Conservation (phyloP, 2,797 vertebrate genomes). For the Diplodus sargus region DNA sequence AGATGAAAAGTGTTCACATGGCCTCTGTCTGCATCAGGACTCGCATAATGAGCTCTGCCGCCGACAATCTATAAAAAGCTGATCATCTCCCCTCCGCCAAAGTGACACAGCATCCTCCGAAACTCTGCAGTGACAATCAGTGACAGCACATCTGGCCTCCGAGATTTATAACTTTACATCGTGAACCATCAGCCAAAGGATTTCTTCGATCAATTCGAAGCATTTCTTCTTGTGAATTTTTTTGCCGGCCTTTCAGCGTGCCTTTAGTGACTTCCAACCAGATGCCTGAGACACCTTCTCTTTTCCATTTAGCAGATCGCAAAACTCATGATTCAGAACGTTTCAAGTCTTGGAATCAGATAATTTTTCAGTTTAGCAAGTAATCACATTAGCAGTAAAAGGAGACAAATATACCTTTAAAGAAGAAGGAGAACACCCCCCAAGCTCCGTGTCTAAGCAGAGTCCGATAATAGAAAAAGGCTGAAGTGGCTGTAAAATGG, state of each 20-base stretch:
- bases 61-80: constrained; percentile 35
- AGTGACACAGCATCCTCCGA: constrained; percentile 27
- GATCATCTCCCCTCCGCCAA: constrained; percentile 12
- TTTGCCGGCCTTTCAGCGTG: not conserved
- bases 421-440: too few relatives aligned
- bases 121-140: constrained; percentile 2
- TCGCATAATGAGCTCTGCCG: constrained; percentile 43
- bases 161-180: not conserved
- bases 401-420: too few relatives aligned
- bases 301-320: not conserved
- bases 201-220: not conserved
- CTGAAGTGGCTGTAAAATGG: too few relatives aligned
- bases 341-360: too few relatives aligned
- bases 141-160: constrained; percentile 9
- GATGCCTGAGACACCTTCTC: not conserved
- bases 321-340: too few relatives aligned
- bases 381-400: too few relatives aligned
- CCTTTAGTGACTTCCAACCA: not conserved
- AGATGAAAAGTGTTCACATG: constrained; percentile 69
- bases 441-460: too few relatives aligned
- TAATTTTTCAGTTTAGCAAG: too few relatives aligned
- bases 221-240: not conserved
- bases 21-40: constrained; percentile 58
- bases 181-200: not conserved
- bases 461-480: too few relatives aligned